Conservation (phyloP, 2,113 vertebrate species). For the Myrmecophaga tridactyla region DNA sequence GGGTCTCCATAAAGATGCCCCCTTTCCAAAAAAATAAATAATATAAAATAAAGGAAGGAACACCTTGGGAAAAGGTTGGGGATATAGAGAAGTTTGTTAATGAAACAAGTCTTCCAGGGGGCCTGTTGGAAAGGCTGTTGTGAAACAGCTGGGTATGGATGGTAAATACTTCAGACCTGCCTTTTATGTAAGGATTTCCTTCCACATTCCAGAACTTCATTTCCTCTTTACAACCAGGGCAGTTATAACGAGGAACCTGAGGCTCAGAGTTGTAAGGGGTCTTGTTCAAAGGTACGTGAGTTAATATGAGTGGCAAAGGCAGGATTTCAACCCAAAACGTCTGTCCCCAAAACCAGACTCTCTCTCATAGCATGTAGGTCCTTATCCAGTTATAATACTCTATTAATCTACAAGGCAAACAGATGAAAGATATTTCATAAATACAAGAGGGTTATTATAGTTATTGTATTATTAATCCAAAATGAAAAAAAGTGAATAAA, state of each 20-base stretch:
- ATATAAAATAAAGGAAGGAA: background rate
- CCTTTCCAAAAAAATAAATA: background rate
- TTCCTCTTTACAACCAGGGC: constrained; percentile 5
- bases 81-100: background rate
- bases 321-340: background rate
- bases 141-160: background rate
- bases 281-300: background rate
- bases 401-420: background rate
- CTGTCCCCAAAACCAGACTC: background rate
- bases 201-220: background rate
- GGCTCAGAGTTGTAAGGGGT: background rate
- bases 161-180: background rate
- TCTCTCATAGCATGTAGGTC: background rate
- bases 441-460: background rate
- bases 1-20: background rate
- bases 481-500: background rate
- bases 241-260: background rate
- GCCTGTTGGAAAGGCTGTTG: background rate
- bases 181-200: background rate
- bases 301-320: constrained; percentile 18
- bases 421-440: background rate
- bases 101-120: background rate
- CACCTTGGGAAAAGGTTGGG: background rate
- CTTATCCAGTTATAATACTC: background rate
- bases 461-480: background rate